Conservation (phyloP, 2,797 vertebrate species). For the Epinephelus coioides region DNA sequence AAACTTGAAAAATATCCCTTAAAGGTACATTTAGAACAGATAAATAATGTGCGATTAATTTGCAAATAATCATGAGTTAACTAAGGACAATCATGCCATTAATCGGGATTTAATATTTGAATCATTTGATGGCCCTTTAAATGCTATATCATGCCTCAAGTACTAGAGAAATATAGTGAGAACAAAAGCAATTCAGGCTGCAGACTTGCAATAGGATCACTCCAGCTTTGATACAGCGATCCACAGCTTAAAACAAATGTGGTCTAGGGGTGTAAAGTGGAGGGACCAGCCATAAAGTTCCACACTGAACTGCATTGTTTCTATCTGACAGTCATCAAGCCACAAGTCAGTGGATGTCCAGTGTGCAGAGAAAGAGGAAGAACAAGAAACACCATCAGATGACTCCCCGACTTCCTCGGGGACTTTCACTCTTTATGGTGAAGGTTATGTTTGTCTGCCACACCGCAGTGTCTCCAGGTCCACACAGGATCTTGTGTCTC, state of each 20-base stretch:
- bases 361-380: slow-evolving; percentile 5
- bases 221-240: too few relatives aligned
- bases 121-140: too few relatives aligned
- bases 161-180: too few relatives aligned
- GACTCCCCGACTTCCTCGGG: background rate
- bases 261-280: too few relatives aligned
- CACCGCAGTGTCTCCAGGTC: slow-evolving; percentile 29
- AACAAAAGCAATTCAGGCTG: too few relatives aligned
- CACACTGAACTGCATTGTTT: slow-evolving; percentile 25
- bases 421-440: background rate
- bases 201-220: too few relatives aligned
- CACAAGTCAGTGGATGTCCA: background rate
- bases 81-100: too few relatives aligned
- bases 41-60: background rate
- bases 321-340: slow-evolving; percentile 15
- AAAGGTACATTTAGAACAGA: too few relatives aligned
- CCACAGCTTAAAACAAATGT: too few relatives aligned
- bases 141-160: too few relatives aligned
- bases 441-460: slow-evolving; percentile 67
- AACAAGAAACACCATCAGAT: background rate
- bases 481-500: slow-evolving; percentile 59
- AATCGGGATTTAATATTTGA: too few relatives aligned
- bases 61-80: background rate
- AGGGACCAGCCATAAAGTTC: background rate
- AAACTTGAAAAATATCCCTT: too few relatives aligned